A percentile compares a stretch with the other conserved stretches of the same genome.
Conservation (phyloP, 2,797 vertebrate species). For the Anguilla marmorata region DNA sequence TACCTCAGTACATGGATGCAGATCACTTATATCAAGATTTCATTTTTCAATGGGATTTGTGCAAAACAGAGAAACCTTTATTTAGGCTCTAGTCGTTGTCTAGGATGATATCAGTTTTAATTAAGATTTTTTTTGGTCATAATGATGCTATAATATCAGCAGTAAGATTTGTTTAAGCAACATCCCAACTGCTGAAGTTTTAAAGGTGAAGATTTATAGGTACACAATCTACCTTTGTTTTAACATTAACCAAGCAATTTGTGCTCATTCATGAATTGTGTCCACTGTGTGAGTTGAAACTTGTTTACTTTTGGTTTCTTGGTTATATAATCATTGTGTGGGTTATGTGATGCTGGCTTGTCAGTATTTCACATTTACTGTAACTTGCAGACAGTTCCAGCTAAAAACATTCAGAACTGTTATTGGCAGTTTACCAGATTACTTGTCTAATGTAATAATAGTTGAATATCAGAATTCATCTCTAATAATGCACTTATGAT, state of each 20-base stretch:
- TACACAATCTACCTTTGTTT: not conserved
- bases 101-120: not conserved
- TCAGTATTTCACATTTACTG: not conserved
- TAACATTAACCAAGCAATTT: not conserved
- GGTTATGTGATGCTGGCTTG: not conserved
- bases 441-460: not conserved
- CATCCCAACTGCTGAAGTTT: not conserved
- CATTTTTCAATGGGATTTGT: not conserved
- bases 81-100: not conserved
- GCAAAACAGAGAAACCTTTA: not conserved
- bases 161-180: not conserved
- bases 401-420: not conserved
- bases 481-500: not conserved
- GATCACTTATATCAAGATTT: not conserved
- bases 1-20: not conserved
- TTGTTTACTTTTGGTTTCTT: not conserved
- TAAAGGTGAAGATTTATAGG: not conserved
- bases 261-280: not conserved
- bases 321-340: not conserved
- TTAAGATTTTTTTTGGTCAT: not conserved
- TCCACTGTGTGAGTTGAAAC: not conserved
- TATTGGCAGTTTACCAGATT: not conserved
- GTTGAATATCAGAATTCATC: not conserved
- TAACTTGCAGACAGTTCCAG: not conserved
- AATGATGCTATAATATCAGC: not conserved